phyloP scores from a whole-genome alignment of 1,140 invertebrate species.

The Littorina saxatilis region DNA sequence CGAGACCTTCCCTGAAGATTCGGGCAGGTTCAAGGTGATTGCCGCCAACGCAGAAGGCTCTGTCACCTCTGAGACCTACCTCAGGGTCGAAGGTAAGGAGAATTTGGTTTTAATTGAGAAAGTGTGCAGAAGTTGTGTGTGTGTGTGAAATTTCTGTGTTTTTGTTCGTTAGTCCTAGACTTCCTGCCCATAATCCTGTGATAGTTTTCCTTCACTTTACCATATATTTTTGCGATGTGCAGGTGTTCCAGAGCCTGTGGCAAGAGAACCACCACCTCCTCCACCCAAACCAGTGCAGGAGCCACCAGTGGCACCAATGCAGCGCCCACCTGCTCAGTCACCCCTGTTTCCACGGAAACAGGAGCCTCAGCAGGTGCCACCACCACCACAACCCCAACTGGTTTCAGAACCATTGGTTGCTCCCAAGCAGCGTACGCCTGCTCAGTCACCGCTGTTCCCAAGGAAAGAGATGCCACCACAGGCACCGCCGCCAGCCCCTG shows the following conservation, averaged over 20 bases:
- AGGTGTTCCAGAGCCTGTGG: no score
- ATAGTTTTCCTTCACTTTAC: no score
- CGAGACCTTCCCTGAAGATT: constrained; percentile 77
- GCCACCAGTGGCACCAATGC: no score
- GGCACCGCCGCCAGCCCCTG: constrained; percentile 50
- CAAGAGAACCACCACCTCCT: no score
- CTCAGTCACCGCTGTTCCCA: constrained; percentile 14
- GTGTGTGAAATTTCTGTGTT: not conserved
- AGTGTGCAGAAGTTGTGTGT: constrained; percentile 3
- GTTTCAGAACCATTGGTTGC: constrained; percentile 44
- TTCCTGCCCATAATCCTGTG: no score
- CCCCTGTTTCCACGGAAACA: no score
- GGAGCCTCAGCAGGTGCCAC: constrained; percentile 59
- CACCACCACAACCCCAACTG: constrained; percentile 53
- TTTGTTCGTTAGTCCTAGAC: no score
- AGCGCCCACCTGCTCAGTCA: no score
- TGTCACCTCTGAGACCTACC: constrained; percentile 69
- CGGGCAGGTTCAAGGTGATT: constrained; percentile 81
- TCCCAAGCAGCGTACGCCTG: constrained; percentile 20
- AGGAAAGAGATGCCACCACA: constrained; percentile 45
- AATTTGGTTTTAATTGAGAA: not conserved
- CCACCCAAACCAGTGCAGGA: no score
- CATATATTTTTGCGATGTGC: no score
- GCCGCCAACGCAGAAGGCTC: constrained; percentile 73
- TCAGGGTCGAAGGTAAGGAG: constrained; percentile 71